A percentile compares a stretch with the other conserved stretches of the same genome.
Conservation (phyloP, 2,797 vertebrate species). For the Leptodactylus fallax region DNA sequence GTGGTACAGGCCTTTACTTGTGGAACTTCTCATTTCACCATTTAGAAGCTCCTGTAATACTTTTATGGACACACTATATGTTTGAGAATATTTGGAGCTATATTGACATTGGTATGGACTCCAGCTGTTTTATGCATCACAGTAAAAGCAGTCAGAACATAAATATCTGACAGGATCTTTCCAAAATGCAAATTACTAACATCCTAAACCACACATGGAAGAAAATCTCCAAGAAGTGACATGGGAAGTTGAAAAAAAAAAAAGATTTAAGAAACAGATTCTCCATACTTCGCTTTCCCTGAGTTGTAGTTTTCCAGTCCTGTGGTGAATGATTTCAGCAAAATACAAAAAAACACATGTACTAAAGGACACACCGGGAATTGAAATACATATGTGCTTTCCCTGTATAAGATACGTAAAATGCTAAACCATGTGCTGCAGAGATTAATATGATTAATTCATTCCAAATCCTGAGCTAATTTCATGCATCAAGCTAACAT, state of each 20-base stretch:
- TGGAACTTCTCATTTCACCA: slow-evolving; percentile 44
- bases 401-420: slow-evolving; percentile 37
- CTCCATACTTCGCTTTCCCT: slow-evolving; percentile 26
- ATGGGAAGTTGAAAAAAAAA: slow-evolving; percentile 42
- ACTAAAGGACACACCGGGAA: slow-evolving; percentile 28
- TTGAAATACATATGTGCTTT: slow-evolving; percentile 33
- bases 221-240: slow-evolving; percentile 55
- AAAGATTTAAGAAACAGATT: slow-evolving; percentile 63
- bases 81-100: slow-evolving; percentile 48
- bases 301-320: slow-evolving; percentile 42
- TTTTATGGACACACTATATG: slow-evolving; percentile 50
- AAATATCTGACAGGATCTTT: slow-evolving; percentile 61
- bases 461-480: background rate
- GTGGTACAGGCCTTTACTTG: slow-evolving; percentile 41
- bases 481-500: background rate
- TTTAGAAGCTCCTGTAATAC: slow-evolving; percentile 21
- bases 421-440: slow-evolving; percentile 35
- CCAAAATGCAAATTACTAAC: slow-evolving; percentile 62
- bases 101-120: slow-evolving; percentile 60
- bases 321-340: slow-evolving; percentile 41
- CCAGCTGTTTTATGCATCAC: slow-evolving; percentile 63
- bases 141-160: slow-evolving; percentile 57
- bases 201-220: slow-evolving; percentile 64
- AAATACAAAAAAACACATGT: slow-evolving; percentile 47
- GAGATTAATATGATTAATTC: slow-evolving; percentile 3